Base-by-base conservation (phyloP, 1,140 invertebrate genomes). In the Belonocnema kinseyi region DNA sequence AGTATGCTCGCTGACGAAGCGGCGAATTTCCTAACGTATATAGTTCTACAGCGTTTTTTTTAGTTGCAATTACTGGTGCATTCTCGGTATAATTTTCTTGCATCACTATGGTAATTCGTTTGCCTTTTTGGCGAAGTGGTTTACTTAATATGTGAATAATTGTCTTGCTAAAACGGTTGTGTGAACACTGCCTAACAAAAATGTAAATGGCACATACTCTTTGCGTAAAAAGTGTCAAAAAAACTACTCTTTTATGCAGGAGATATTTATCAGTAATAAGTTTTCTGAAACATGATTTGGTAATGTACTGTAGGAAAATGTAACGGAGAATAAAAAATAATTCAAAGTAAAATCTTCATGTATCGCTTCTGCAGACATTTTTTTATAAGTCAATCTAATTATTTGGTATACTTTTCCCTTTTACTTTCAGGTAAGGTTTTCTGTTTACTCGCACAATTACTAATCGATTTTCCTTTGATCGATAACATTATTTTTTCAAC, bases 1-100 rank as follows among this genome's bases (percentile, higher is more conserved):
- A 66, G 26, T 66, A 26, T 66, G 21, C 4, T 33, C 6, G 7
- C 14, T 26, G 21, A 61, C 13, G 26, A 11, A 61, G 26, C 21
- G 26, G 26, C 33, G 61, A 66, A 66, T 66, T 66, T 33, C 26
- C 40, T 66, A 3, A 66, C 33, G 33, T 66, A 58, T 80, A 78
- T 80, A 79, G 14, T 79, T 84, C 80, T 78, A 77, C 75, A 76
- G 73, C 66, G 78, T 81, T 83, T 76, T 80, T 76, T 77, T 80
- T 76, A 79, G 73, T 77, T 76, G 77, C 80, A 82, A 81, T 84
- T 80, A 82, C 77, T 74, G 61, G 77, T 77, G 77, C 74, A 80
- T 75, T 78, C 76, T 54, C 80, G 50, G 76, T 77, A 81, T 81
- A 80, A 80, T 80, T 77, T 77, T 77, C 72, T 80, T 66, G 61